These are phyloP conservation scores for Oryzias curvinotus DNA, from an alignment of 2,113 vertebrate genomes.

Conservation along the genomic window DNA sequence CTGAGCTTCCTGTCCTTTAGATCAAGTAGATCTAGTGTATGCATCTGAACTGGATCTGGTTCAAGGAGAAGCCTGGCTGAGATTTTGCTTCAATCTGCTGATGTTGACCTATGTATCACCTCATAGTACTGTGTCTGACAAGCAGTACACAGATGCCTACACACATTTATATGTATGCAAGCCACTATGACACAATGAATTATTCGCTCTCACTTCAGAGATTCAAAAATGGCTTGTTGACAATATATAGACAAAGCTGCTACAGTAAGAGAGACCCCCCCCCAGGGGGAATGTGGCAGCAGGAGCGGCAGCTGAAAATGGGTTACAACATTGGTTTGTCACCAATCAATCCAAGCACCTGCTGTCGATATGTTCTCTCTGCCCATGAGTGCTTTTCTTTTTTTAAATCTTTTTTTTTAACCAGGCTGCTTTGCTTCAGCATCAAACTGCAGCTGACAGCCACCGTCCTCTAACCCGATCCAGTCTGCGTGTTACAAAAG, in stretches of 20 bases:
- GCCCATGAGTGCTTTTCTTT: background rate
- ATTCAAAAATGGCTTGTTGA: slow-evolving; percentile 21
- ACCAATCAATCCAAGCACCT: slow-evolving; percentile 11
- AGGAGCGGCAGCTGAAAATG: slow-evolving; percentile 15
- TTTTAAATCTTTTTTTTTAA: no score
- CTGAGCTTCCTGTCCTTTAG: no score
- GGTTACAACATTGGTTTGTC: slow-evolving; percentile 18
- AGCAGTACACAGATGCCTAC: slow-evolving; percentile 27
- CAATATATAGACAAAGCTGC: slow-evolving; percentile 11
- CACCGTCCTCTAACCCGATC: slow-evolving; percentile 16
- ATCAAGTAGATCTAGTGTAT: no score
- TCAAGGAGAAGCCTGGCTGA: no score
- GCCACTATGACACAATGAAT: slow-evolving; percentile 25
- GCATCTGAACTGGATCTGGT: no score
- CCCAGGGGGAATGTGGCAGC: slow-evolving; percentile 11
- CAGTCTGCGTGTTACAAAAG: background rate
- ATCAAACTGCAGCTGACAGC: slow-evolving; percentile 9
- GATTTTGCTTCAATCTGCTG: no score
- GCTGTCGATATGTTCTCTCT: slow-evolving; percentile 21
- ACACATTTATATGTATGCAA: slow-evolving; percentile 7
- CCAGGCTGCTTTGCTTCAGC: background rate
- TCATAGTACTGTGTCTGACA: background rate
- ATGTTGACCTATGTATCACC: background rate
- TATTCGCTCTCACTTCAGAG: slow-evolving; percentile 21
- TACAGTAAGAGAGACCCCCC: slow-evolving; percentile 5